Percentiles rank a stretch among this genome's conserved stretches.
Evolutionary conservation across 2,888 invertebrate genomes (phyloP).

Genomic region (Lasioglossum leucozonium): DNA sequence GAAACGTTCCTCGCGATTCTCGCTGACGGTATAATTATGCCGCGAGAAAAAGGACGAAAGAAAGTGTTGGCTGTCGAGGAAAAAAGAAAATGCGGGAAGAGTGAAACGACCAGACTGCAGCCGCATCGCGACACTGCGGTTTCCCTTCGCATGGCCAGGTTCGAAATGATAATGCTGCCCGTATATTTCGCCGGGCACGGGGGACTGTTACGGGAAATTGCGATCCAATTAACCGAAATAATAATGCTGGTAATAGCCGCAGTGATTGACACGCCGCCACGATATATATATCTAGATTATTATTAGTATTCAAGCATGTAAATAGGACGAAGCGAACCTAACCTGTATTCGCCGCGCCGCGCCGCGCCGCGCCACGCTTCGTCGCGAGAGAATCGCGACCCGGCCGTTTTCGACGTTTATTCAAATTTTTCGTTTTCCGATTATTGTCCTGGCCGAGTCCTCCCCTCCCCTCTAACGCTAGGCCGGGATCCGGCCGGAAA

Average conservation of each 20-base stretch:
- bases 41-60: not conserved
- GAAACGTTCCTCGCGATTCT: constrained; percentile 23
- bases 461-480: not conserved
- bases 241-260: constrained; percentile 61
- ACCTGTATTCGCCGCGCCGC: constrained; percentile 3
- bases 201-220: constrained; percentile 63
- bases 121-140: constrained; percentile 40
- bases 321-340: constrained; percentile 25
- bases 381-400: constrained; percentile 12
- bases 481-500: constrained; percentile 23
- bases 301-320: constrained; percentile 47
- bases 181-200: constrained; percentile 49
- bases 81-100: not conserved
- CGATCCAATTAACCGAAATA: constrained; percentile 69
- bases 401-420: constrained; percentile 43
- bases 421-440: constrained; percentile 52
- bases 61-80: not conserved
- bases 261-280: constrained; percentile 60
- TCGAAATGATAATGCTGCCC: constrained; percentile 50
- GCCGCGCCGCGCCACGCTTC: not conserved
- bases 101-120: not conserved
- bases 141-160: constrained; percentile 35
- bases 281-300: constrained; percentile 59
- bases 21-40: constrained; percentile 40
- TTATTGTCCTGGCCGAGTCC: constrained; percentile 38